Evolutionary conservation across 2,888 invertebrate species (phyloP).

Genomic region (Heliconius charithonia): DNA sequence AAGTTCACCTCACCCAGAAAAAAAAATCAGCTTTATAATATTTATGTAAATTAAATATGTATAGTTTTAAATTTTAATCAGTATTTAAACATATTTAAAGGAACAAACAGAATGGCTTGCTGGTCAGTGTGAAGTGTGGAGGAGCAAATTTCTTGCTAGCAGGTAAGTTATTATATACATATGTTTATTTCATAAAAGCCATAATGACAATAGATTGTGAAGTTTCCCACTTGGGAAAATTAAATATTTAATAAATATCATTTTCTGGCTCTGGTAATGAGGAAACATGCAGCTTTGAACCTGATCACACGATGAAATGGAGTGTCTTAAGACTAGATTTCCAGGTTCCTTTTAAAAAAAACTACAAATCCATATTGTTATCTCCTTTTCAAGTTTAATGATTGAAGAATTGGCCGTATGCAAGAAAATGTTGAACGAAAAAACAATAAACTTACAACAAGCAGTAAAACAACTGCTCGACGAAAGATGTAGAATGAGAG

Average conservation of each 20-base stretch:
- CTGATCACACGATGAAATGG: too few species aligned
- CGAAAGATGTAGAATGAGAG: constrained; percentile 86
- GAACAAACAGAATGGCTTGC: constrained; percentile 97
- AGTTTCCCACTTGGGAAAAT: too few species aligned
- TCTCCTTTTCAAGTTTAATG: constrained; percentile 87
- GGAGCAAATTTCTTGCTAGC: constrained; percentile 97
- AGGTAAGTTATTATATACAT: constrained; percentile 83
- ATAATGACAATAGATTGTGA: too few species aligned
- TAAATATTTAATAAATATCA: too few species aligned
- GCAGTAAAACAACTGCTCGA: constrained; percentile 87
- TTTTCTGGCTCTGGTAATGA: too few species aligned
- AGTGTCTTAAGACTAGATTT: too few species aligned
- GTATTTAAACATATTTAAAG: constrained; percentile 53
- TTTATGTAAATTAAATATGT: neutral
- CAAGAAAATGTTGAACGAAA: constrained; percentile 90
- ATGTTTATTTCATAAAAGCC: neutral
- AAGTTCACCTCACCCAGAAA: too few species aligned
- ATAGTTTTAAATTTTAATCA: neutral
- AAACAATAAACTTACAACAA: constrained; percentile 88
- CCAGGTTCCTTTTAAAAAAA: neutral
- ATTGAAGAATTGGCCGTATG: constrained; percentile 95
- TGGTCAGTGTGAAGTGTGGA: constrained; percentile 98
- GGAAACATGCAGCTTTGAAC: too few species aligned
- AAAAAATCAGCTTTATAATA: too few species aligned
- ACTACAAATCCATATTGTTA: neutral